Evolutionary conservation across 2,888 invertebrate genomes (phyloP).

Genomic region (Tachina lurida): DNA sequence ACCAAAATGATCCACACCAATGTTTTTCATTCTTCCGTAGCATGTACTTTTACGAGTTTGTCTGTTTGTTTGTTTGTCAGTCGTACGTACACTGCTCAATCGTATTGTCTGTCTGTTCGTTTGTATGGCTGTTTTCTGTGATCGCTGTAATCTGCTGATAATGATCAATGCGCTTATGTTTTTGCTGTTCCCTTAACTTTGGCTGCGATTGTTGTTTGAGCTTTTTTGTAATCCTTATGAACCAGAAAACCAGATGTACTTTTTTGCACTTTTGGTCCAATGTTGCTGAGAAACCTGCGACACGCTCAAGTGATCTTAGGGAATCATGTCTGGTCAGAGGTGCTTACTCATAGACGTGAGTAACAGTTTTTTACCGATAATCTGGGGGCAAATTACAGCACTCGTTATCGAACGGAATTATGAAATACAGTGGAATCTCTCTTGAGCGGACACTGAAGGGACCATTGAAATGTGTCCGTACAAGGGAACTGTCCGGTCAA

Average conservation of each 20-base stretch:
- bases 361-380: too few species aligned
- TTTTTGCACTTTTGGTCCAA: constrained; percentile 44
- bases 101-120: constrained; percentile 6
- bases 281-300: neutral
- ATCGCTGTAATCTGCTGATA: constrained; percentile 61
- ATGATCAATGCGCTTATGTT: constrained; percentile 64
- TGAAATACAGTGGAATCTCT: too few species aligned
- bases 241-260: constrained; percentile 62
- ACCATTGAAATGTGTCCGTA: too few species aligned
- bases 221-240: constrained; percentile 17
- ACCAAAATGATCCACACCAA: constrained; percentile 51
- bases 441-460: too few species aligned
- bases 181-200: constrained; percentile 17
- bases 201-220: constrained; percentile 27
- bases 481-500: too few species aligned
- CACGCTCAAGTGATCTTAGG: too few species aligned
- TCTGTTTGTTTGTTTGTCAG: constrained; percentile 10
- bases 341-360: too few species aligned
- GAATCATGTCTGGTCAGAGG: too few species aligned
- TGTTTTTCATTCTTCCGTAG: constrained; percentile 20
- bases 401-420: too few species aligned
- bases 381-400: too few species aligned
- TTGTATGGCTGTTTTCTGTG: neutral
- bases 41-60: neutral
- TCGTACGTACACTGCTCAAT: neutral